phyloP scores from a whole-genome alignment of 2,797 vertebrate species.

The Lagorchestes hirsutus region DNA sequence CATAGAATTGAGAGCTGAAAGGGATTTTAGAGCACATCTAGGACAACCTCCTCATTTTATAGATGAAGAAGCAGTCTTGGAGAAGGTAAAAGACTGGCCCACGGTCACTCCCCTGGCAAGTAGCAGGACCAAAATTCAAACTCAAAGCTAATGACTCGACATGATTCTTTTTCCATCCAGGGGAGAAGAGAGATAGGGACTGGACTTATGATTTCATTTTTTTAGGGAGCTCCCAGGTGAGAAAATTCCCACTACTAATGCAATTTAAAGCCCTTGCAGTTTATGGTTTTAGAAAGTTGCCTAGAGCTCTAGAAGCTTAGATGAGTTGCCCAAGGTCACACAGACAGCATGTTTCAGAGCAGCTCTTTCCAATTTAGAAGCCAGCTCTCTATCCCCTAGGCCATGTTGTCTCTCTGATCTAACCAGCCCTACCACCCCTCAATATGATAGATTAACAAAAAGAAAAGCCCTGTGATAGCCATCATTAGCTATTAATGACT shows the following conservation, averaged over 20 bases:
- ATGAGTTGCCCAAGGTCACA: not conserved
- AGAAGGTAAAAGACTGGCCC: too few species aligned
- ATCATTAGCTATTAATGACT: not conserved
- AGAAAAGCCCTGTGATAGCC: not conserved
- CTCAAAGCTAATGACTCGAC: not conserved
- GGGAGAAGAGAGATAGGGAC: not conserved
- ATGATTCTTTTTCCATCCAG: not conserved
- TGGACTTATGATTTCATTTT: not conserved
- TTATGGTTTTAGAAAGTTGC: not conserved
- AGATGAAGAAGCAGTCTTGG: not conserved
- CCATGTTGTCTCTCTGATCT: not conserved
- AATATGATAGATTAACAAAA: not conserved
- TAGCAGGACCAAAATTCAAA: not conserved
- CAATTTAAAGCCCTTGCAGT: not conserved
- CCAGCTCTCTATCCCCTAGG: not conserved
- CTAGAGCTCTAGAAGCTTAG: not conserved
- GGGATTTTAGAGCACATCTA: not conserved
- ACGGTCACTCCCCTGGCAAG: not conserved
- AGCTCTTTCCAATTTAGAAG: not conserved
- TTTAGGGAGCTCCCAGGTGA: not conserved
- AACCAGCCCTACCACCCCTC: too few species aligned
- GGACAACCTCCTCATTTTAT: slow-evolving; percentile 7
- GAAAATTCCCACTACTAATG: not conserved
- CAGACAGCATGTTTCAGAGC: not conserved
- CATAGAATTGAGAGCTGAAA: not conserved